phyloP scores from a whole-genome alignment of 2,797 vertebrate species.

The Ptychobarbus kaznakovi region DNA sequence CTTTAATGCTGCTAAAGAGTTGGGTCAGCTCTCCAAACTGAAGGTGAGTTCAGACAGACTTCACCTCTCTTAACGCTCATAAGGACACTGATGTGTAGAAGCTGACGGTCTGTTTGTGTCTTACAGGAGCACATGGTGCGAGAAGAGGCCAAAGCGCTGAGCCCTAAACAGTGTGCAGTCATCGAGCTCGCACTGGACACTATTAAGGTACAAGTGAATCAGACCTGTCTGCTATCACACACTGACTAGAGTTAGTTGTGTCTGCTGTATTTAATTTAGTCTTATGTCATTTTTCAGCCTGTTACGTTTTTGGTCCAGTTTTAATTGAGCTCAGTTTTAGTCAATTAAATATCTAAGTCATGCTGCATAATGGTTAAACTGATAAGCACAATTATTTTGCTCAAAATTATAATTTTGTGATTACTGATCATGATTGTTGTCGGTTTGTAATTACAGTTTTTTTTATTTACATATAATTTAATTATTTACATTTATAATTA shows the following conservation, averaged over 20 bases:
- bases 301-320: no score
- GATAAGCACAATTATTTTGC: neutral
- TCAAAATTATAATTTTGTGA: neutral
- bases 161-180: conserved; percentile 94
- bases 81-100: neutral
- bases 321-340: no score
- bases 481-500: no score
- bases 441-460: no score
- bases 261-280: no score
- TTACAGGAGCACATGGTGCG: conserved; percentile 95
- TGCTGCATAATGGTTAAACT: neutral
- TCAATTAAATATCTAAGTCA: no score
- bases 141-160: conserved; percentile 94
- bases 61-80: neutral
- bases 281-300: no score
- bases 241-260: neutral
- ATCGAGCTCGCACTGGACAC: conserved; percentile 96
- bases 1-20: conserved; percentile 95
- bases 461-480: no score
- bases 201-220: conserved; percentile 85
- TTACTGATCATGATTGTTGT: no score
- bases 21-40: conserved; percentile 95
- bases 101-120: conserved; percentile 24
- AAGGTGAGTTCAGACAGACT: conserved; percentile 81
- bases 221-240: neutral